Evolutionary conservation across 2,888 invertebrate genomes (phyloP), one percentile per base, ranked within the genome.

Genomic region (Drosophila bunnanda): DNA sequence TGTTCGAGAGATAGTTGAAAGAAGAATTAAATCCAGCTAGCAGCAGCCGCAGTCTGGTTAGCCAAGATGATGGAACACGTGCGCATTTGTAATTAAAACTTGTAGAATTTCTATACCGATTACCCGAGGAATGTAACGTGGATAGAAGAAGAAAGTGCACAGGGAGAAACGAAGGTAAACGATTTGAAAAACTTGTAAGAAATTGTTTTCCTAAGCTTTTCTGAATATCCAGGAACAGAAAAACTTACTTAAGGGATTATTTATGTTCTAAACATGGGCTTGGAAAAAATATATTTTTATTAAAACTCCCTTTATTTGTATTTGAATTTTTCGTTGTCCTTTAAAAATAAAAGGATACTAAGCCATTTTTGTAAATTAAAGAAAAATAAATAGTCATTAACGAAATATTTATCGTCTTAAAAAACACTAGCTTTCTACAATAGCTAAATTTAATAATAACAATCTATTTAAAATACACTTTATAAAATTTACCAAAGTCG

Each of bases 51-150:
- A 25, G 56, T 52, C 65, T 72, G 65, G 56, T 54, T 57, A 32
- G 68, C 41, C 57, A 43, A 46, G 58, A 75, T 54, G 75, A 62
- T 74, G 38, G 68, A 78, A 84, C 87, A 87, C 87, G 84, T 86
- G 87, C 79, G 76, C 80, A 72, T 76, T 68, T 48, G 68, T 66
- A 80, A 83, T 83, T 77, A 77, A 72, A 57, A 46, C 22, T 58
- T 53, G 61, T 50, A 59, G 56, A 73, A 75, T 74, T 74, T 72
- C 62, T 55, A 72, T 52, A 43, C 50, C 39, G 52, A 50, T 41
- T 64, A 52, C 10, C 50, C 34, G 15, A 17, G 71, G 68, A 70
- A 73, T 62, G 50, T 30, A 22, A 38, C 46, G 36, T 56, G 52
- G 32, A 15, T 52, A 34, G 50, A 9, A 28, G 41, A 57, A 57